Conservation (phyloP, 1,140 invertebrate species). For the Drosophila elegans region DNA sequence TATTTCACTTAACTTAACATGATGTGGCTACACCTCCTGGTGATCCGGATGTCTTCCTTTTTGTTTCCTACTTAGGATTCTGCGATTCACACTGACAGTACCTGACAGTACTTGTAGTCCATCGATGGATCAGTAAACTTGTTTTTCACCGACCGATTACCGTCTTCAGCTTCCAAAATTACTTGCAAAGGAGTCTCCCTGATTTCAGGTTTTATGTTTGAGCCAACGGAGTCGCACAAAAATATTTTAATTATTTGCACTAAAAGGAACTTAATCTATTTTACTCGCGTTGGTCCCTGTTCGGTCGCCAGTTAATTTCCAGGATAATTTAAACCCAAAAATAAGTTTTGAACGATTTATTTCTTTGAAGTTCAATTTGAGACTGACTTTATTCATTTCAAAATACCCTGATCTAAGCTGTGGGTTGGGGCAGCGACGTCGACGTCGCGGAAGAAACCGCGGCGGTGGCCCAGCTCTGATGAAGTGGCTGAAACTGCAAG, state of each 20-base stretch:
- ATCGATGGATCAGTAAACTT: background rate
- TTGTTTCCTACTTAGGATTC: conserved; percentile 6
- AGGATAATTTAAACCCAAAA: too few relatives aligned
- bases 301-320: conserved; percentile 2
- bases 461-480: too few relatives aligned
- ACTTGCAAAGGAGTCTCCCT: background rate
- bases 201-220: background rate
- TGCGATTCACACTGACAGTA: background rate
- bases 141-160: background rate
- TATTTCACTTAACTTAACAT: conserved; percentile 7
- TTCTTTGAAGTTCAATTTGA: too few relatives aligned
- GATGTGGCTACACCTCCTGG: conserved; percentile 2
- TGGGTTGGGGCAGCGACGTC: too few relatives aligned
- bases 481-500: too few relatives aligned
- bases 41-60: conserved; percentile 4
- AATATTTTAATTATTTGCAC: background rate
- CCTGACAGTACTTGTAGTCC: conserved; percentile 10
- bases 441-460: too few relatives aligned
- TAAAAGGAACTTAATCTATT: background rate
- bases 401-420: too few relatives aligned
- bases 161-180: background rate
- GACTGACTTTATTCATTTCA: too few relatives aligned
- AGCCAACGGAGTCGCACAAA: background rate
- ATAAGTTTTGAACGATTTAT: too few relatives aligned
- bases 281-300: conserved; percentile 1